Evolutionary conservation across 2,797 vertebrate species (phyloP).

Genomic region (Clarias fuscus): DNA sequence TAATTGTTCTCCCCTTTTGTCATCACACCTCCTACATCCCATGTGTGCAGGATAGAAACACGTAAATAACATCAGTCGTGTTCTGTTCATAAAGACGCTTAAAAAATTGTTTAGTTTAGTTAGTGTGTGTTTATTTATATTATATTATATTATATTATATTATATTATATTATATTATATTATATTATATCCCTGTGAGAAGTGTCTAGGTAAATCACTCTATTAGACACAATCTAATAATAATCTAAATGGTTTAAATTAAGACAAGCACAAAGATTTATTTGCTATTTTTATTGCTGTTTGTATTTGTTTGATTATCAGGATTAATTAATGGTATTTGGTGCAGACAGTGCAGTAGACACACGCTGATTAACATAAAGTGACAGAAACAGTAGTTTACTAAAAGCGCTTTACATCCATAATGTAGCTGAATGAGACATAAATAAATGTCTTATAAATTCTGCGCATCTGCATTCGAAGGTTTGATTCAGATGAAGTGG

Average conservation of each 20-base stretch:
- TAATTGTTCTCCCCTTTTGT: too few relatives aligned
- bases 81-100: too few relatives aligned
- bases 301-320: slow-evolving; percentile 33
- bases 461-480: not conserved
- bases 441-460: not conserved
- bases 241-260: slow-evolving; percentile 16
- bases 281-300: not conserved
- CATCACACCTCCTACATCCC: too few relatives aligned
- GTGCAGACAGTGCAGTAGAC: slow-evolving; percentile 17
- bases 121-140: too few relatives aligned
- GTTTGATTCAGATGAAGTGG: not conserved
- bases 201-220: slow-evolving; percentile 43
- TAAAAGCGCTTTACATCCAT: not conserved
- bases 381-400: not conserved
- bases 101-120: too few relatives aligned
- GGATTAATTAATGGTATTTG: slow-evolving; percentile 42
- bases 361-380: slow-evolving; percentile 30
- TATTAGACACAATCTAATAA: slow-evolving; percentile 50
- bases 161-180: too few relatives aligned
- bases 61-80: too few relatives aligned
- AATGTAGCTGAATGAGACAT: not conserved
- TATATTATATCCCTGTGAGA: not conserved
- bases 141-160: too few relatives aligned
- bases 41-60: too few relatives aligned
- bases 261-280: slow-evolving; percentile 4